Evolutionary conservation across 1,140 invertebrate species (phyloP).

Genomic region (Philotrypesis tridentata): DNA sequence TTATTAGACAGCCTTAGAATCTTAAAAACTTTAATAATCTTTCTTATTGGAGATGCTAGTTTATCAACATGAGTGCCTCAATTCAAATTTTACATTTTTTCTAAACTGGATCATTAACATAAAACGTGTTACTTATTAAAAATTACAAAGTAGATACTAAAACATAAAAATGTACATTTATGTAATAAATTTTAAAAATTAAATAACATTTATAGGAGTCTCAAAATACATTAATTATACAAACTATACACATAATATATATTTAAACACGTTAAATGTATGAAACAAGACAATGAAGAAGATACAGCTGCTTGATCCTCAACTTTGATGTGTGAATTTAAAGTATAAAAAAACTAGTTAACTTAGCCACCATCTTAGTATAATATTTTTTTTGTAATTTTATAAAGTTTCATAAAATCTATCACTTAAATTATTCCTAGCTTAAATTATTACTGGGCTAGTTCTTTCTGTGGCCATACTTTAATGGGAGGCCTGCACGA

Average conservation of each 20-base stretch:
- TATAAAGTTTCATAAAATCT: background rate
- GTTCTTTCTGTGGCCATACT: conserved; percentile 51
- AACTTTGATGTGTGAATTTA: background rate
- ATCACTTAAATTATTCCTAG: background rate
- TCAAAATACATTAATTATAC: background rate
- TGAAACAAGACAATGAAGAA: background rate
- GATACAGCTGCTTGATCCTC: background rate
- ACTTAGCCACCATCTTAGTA: no score
- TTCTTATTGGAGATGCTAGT: conserved; percentile 49
- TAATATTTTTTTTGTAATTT: background rate
- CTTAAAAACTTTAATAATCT: conserved; percentile 70
- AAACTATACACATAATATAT: background rate
- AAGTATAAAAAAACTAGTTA: background rate
- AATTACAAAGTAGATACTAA: background rate
- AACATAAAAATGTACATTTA: background rate
- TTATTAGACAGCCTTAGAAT: conserved; percentile 76
- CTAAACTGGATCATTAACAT: background rate
- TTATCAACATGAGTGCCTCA: background rate
- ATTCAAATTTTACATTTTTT: background rate
- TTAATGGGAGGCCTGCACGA: conserved; percentile 35
- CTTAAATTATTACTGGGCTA: conserved; percentile 30
- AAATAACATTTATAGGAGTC: background rate
- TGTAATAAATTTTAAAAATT: no score
- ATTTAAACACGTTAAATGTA: background rate
- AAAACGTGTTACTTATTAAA: background rate